Percentiles rank a stretch among this genome's conserved stretches.
These are phyloP conservation scores for Drosophila kanekoi DNA, from an alignment of 2,888 invertebrate genomes.

Conservation along the genomic window DNA sequence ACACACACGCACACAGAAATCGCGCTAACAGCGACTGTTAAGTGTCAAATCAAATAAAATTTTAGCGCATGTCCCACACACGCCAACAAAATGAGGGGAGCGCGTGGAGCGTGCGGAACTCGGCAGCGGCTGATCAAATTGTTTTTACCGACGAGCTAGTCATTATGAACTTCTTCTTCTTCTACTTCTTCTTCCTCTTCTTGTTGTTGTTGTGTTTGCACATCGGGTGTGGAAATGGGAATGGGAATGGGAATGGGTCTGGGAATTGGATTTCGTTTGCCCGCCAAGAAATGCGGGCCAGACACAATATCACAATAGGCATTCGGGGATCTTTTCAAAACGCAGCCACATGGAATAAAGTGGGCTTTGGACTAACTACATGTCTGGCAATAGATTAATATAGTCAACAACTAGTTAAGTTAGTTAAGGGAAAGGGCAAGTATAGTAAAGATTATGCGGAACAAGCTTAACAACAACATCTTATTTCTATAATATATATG, in stretches of 20 bases:
- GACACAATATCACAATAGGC: background rate
- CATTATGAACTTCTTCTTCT: slow-evolving; percentile 46
- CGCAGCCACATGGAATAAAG: slow-evolving; percentile 44
- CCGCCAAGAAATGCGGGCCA: slow-evolving; percentile 48
- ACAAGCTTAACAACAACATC: too few species aligned
- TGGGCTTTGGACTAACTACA: slow-evolving; percentile 1
- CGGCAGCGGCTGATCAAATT: slow-evolving; percentile 53
- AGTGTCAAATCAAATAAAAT: slow-evolving; percentile 78
- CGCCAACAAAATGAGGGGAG: slow-evolving; percentile 51
- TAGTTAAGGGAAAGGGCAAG: too few species aligned
- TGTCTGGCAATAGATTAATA: slow-evolving; percentile 9
- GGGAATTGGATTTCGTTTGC: slow-evolving; percentile 14
- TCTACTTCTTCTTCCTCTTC: background rate
- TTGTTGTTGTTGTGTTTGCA: slow-evolving; percentile 30
- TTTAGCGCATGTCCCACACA: slow-evolving; percentile 78
- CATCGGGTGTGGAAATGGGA: slow-evolving; percentile 26
- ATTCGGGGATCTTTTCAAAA: slow-evolving; percentile 37
- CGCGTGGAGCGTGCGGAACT: slow-evolving; percentile 28
- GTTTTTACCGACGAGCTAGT: slow-evolving; percentile 60
- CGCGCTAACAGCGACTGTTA: slow-evolving; percentile 60
- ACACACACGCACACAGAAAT: slow-evolving; percentile 13
- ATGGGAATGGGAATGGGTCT: slow-evolving; percentile 9
- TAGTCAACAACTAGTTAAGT: too few species aligned
- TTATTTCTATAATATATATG: too few species aligned
- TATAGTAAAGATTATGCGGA: too few species aligned